Conservation (phyloP, 2,113 vertebrate genomes). For the Ardeotis arabs region DNA sequence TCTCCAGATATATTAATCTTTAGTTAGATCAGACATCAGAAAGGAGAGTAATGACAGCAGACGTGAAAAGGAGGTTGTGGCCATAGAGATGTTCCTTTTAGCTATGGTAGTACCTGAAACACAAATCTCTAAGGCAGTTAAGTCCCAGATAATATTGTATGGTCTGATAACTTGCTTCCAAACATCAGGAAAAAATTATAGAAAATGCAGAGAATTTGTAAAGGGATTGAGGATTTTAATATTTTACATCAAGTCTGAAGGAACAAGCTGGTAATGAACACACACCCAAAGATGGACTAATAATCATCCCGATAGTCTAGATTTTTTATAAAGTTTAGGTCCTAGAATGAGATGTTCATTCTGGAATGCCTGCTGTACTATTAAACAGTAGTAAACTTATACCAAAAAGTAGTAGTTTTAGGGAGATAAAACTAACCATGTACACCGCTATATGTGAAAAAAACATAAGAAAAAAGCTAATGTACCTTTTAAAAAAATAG, state of each 20-base stretch:
- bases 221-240: neutral
- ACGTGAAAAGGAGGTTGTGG: neutral
- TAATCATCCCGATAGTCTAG: neutral
- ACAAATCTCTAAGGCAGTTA: neutral
- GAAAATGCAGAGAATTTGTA: neutral
- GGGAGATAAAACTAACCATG: neutral
- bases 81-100: neutral
- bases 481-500: neutral
- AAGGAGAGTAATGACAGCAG: neutral
- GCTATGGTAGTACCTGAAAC: neutral
- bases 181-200: neutral
- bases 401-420: neutral
- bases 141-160: neutral
- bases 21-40: neutral
- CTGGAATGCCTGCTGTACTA: neutral
- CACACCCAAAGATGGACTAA: neutral
- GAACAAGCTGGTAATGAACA: neutral
- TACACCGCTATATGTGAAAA: neutral
- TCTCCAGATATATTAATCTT: neutral
- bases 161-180: neutral
- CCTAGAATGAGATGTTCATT: neutral
- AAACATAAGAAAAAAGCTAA: neutral
- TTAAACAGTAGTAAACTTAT: neutral
- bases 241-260: neutral
- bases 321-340: neutral